Percentiles rank a stretch among this genome's conserved stretches.
phyloP scores from a whole-genome alignment of 2,797 vertebrate genomes.

The Salarias fasciatus region DNA sequence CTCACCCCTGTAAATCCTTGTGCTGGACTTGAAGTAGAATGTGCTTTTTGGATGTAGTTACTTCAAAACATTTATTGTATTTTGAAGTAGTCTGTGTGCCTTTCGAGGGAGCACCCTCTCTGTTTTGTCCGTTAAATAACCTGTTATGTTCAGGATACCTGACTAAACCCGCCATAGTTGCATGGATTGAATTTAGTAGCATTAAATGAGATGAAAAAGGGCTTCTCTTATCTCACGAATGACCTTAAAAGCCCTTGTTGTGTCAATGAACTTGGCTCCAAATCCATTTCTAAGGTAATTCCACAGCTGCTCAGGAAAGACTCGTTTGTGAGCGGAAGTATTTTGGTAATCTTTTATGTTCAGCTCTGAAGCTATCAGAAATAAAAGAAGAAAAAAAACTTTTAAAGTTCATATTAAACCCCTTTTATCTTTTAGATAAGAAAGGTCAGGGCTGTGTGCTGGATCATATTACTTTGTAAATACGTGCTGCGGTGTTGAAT shows the following conservation, averaged over 20 bases:
- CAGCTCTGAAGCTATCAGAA: slow-evolving; percentile 8
- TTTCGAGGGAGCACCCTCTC: neutral
- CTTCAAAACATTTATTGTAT: neutral
- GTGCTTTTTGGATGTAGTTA: neutral
- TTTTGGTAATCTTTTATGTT: slow-evolving; percentile 9
- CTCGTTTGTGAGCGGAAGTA: slow-evolving; percentile 8
- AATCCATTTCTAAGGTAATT: slow-evolving; percentile 7
- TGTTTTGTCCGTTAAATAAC: neutral
- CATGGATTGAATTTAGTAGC: slow-evolving; percentile 3
- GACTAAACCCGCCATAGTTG: neutral
- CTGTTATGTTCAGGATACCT: neutral
- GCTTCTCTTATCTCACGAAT: slow-evolving; percentile 12
- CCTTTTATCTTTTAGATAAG: slow-evolving; percentile 21
- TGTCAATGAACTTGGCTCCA: neutral
- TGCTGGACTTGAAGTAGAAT: neutral
- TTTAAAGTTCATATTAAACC: slow-evolving; percentile 14
- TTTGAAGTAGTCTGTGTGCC: neutral
- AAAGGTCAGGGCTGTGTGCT: slow-evolving; percentile 25
- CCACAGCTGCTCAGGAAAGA: neutral
- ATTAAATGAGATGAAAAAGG: slow-evolving; percentile 15
- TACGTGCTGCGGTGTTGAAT: slow-evolving; percentile 9
- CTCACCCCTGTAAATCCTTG: too few species aligned
- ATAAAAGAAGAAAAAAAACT: fast-evolving
- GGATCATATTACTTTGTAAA: slow-evolving; percentile 27
- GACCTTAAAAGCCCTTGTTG: slow-evolving; percentile 11